Evolutionary conservation across 2,113 vertebrate genomes (phyloP).

Genomic region (Prinia subflava): DNA sequence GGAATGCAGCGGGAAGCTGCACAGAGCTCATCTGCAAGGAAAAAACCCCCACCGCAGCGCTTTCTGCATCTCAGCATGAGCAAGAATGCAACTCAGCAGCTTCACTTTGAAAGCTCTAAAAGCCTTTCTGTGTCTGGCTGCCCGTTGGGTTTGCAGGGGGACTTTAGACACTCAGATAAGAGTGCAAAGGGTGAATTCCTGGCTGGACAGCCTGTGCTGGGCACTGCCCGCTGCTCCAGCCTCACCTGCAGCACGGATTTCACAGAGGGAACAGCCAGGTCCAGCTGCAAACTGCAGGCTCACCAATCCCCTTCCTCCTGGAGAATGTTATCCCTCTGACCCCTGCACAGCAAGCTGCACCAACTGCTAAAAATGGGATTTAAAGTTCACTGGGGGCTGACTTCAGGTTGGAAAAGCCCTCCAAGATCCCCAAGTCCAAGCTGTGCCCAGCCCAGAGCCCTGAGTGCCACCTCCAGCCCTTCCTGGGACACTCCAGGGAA

Average conservation of each 20-base stretch:
- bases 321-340: not conserved
- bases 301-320: not conserved
- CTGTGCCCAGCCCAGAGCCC: not conserved
- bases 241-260: rapidly evolving
- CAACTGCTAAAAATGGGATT: not conserved
- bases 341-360: not conserved
- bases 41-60: not conserved
- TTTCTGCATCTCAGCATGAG: not conserved
- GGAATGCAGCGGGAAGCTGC: not conserved
- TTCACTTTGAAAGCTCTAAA: not conserved
- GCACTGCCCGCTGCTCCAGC: not conserved
- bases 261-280: not conserved
- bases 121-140: not conserved
- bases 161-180: not conserved
- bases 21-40: not conserved
- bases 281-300: not conserved
- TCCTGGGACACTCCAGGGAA: not conserved
- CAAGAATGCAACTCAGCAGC: not conserved
- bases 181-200: rapidly evolving
- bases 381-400: not conserved
- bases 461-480: not conserved
- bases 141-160: not conserved
- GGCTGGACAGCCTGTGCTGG: not conserved
- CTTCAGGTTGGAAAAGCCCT: not conserved
- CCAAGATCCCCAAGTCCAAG: not conserved